These are phyloP conservation scores for Bostrychus sinensis DNA, from an alignment of 2,113 vertebrate species.

Conservation along the genomic window DNA sequence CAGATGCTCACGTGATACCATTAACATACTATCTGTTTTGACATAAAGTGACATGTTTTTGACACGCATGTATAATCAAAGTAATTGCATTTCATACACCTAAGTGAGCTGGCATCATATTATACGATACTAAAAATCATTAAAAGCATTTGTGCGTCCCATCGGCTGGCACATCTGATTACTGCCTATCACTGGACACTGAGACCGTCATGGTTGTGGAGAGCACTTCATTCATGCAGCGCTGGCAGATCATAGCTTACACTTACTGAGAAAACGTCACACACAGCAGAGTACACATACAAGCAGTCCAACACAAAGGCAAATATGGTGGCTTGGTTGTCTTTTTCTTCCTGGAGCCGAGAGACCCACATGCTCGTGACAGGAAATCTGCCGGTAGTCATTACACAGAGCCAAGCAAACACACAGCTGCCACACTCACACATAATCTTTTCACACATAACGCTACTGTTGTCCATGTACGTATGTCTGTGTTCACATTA, in stretches of 20 bases:
- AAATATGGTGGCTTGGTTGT: slow-evolving; percentile 73
- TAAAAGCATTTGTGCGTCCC: slow-evolving; percentile 47
- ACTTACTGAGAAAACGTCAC: slow-evolving; percentile 77
- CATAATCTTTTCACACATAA: slow-evolving; percentile 62
- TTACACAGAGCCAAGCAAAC: slow-evolving; percentile 75
- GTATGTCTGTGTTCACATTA: slow-evolving; percentile 10
- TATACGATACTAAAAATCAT: slow-evolving; percentile 42
- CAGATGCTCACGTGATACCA: slow-evolving; percentile 50
- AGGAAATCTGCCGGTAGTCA: slow-evolving; percentile 75
- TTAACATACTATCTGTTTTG: slow-evolving; percentile 61
- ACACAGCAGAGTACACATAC: slow-evolving; percentile 76
- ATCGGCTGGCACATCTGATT: slow-evolving; percentile 44
- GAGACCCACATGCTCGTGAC: slow-evolving; percentile 61
- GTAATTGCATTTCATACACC: slow-evolving; percentile 57
- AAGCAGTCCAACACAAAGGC: slow-evolving; percentile 72
- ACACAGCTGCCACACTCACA: slow-evolving; percentile 50
- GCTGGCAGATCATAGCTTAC: slow-evolving; percentile 79
- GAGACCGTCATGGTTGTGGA: slow-evolving; percentile 39
- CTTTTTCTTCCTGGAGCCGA: slow-evolving; percentile 50
- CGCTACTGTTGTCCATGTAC: too few relatives aligned
- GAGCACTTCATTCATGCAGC: slow-evolving; percentile 77
- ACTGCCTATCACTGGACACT: slow-evolving; percentile 45
- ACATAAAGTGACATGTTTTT: slow-evolving; percentile 58
- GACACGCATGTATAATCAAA: slow-evolving; percentile 58
- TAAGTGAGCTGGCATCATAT: slow-evolving; percentile 53